These are phyloP conservation scores for Branchinecta lindahli DNA, from an alignment of 1,140 invertebrate species.

Conservation along the genomic window DNA sequence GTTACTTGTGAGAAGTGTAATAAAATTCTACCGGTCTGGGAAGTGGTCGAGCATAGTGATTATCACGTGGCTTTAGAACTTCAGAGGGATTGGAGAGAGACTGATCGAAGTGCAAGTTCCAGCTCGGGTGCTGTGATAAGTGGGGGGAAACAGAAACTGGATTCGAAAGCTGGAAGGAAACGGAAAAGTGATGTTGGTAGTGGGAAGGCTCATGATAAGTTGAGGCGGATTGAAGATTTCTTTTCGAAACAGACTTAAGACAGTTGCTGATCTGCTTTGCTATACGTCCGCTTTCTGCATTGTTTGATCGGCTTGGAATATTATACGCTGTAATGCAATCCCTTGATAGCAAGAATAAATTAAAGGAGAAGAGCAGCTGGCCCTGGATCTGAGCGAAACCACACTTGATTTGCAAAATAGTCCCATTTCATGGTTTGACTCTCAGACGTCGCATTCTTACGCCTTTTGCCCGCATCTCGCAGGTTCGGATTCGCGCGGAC, in stretches of 20 bases:
- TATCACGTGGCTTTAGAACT: conserved; percentile 33
- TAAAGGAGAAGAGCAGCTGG: too few species aligned
- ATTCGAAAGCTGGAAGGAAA: not conserved
- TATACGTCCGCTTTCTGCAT: too few species aligned
- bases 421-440: too few species aligned
- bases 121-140: not conserved
- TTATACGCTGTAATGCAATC: too few species aligned
- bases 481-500: too few species aligned
- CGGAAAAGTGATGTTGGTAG: not conserved
- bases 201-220: not conserved
- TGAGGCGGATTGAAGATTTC: not conserved
- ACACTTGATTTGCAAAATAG: too few species aligned
- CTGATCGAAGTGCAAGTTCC: not conserved
- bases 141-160: not conserved
- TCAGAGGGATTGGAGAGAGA: conserved; percentile 23
- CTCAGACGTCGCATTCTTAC: too few species aligned
- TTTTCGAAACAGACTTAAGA: not conserved
- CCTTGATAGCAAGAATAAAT: too few species aligned
- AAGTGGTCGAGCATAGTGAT: conserved; percentile 33
- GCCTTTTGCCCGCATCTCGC: too few species aligned
- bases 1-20: conserved; percentile 30
- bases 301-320: too few species aligned
- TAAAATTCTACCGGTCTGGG: conserved; percentile 28
- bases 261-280: too few species aligned
- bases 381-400: too few species aligned